A percentile compares a stretch with the other conserved stretches of the same genome.
phyloP scores from a whole-genome alignment of 2,888 invertebrate species.

The Agelastica alni region DNA sequence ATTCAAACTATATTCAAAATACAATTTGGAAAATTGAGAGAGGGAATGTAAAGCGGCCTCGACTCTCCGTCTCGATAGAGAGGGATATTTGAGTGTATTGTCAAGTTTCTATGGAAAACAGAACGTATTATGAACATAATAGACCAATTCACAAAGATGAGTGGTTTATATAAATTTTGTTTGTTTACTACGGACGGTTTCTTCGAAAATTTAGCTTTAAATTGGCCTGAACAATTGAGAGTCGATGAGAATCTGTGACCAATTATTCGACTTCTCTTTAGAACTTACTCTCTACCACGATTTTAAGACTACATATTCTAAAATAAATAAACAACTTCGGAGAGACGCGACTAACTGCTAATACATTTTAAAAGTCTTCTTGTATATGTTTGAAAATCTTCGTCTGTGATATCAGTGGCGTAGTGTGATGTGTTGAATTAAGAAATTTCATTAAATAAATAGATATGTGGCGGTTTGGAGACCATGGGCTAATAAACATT shows the following conservation, averaged over 20 bases:
- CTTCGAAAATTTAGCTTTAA: constrained; percentile 25
- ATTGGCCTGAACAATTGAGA: constrained; percentile 29
- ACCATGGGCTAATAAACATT: too few relatives aligned
- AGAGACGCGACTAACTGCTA: too few relatives aligned
- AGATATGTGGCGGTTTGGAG: too few relatives aligned
- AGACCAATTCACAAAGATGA: constrained; percentile 31
- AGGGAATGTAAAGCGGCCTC: neutral
- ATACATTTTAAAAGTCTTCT: too few relatives aligned
- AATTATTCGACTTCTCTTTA: neutral
- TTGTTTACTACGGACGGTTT: constrained; percentile 26
- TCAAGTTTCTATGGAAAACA: constrained; percentile 32
- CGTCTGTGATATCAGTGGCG: too few relatives aligned
- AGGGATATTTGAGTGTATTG: constrained; percentile 28
- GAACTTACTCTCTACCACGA: too few relatives aligned
- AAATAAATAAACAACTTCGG: too few relatives aligned
- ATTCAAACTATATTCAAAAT: constrained; percentile 9
- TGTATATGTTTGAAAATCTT: too few relatives aligned
- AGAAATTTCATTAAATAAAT: too few relatives aligned
- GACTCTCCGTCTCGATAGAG: constrained; percentile 8
- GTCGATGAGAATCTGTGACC: constrained; percentile 10
- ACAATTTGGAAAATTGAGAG: constrained; percentile 7
- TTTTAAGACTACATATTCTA: too few relatives aligned
- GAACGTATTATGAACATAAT: constrained; percentile 31
- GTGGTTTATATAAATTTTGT: constrained; percentile 34
- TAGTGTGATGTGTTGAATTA: too few relatives aligned